These are phyloP conservation scores for Acleris literana DNA, from an alignment of 2,888 invertebrate genomes.

Conservation along the genomic window DNA sequence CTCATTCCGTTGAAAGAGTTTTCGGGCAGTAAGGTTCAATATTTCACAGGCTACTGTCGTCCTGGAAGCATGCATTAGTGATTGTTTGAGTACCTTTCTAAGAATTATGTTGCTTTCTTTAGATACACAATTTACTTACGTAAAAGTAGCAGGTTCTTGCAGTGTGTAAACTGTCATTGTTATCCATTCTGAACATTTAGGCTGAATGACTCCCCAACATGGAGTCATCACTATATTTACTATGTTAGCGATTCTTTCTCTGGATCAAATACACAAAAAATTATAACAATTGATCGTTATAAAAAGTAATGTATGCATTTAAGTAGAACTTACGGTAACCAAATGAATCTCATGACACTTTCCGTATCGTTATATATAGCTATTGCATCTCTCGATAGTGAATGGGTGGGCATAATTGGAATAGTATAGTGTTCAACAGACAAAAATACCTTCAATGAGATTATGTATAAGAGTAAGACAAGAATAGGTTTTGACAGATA, in stretches of 20 bases:
- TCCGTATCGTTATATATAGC: conserved; percentile 73
- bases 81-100: not conserved
- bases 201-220: conserved; percentile 75
- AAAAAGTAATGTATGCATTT: not conserved
- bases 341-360: conserved; percentile 70
- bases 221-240: conserved; percentile 77
- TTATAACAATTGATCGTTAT: not conserved
- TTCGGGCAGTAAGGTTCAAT: conserved; percentile 69
- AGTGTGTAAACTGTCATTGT: conserved; percentile 77
- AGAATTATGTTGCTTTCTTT: not conserved
- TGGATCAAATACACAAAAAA: conserved; percentile 45
- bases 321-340: conserved; percentile 70
- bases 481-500: not conserved
- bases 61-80: conserved; percentile 45
- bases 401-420: conserved; percentile 72
- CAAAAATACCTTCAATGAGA: conserved; percentile 62
- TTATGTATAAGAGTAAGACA: not conserved
- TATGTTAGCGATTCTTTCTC: conserved; percentile 76
- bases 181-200: conserved; percentile 70
- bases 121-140: conserved; percentile 54
- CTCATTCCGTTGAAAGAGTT: conserved; percentile 68
- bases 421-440: conserved; percentile 70
- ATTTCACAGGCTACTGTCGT: conserved; percentile 74
- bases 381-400: conserved; percentile 68
- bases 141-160: conserved; percentile 75